Base-by-base conservation (phyloP, 2,797 vertebrate species). In the Pteropus rufus region DNA sequence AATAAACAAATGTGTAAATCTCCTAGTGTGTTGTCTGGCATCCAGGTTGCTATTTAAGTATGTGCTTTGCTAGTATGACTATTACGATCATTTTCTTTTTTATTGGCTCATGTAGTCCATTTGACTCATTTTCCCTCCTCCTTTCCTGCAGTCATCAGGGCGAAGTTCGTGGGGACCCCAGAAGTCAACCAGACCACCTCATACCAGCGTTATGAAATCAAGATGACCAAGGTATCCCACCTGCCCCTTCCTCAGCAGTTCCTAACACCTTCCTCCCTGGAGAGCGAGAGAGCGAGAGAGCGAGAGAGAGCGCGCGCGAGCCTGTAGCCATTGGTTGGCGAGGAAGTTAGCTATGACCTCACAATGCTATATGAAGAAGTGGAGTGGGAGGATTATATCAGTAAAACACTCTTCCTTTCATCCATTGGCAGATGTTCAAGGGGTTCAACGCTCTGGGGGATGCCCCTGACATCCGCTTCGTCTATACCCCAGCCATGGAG, bases 181-280 rank as follows among this genome's bases (percentile, higher is more conserved):
- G 93, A 98, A 91, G 69, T 98, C 81, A 97, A 93, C 26, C 16
- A 65, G 36, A 97, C 97, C n/a, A 69, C 73, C 31, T 90, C 49
- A 58, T 69, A 84, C 86, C 79, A 94, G 79, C 97, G 90, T 89
- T 98, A 98, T 60, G 95, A 98, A 89, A 97, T 98, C 88, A 98
- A 98, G 92, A 97, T 96, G 73, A 98, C 91, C 83, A 98, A 98
- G 98, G 98, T 98, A 98, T 80, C 44, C 18, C 0, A 67, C 75
- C 54, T 73, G 64, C 18, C 76, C 64, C 14, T 86, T 90, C 54
- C 49, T 36, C 69, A 46, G 70, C 67, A 24, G n/a, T 84, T 79
- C 87, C 89, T 95, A 86, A 75, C 56, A 24, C 54, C 58, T 95
- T 85, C 46, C 49, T 93, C 52, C 80, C 46, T 7, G 4, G 52